Evolutionary conservation across 64 coral and sea anemone species (phyloP), one percentile per base, ranked within the genome.

Genomic region (Exaiptasia diaphana): DNA sequence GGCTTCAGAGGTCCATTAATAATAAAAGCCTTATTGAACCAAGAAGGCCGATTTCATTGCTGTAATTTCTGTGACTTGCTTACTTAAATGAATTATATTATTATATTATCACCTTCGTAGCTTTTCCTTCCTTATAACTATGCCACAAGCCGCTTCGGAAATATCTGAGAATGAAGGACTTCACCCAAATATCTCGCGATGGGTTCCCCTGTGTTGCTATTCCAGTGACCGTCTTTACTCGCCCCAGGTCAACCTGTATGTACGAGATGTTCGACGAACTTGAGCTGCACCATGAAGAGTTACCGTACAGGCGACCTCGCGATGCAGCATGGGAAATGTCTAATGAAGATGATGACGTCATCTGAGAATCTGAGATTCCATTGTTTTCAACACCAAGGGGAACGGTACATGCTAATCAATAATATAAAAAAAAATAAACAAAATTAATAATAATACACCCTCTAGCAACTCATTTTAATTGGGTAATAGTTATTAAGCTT

Each of bases 131-230:
- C n/a, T n/a, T n/a, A n/a, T n/a, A n/a, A n/a, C n/a, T n/a, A n/a
- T n/a, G n/a, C n/a, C n/a, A n/a, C n/a, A n/a, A n/a, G n/a, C n/a
- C n/a, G n/a, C n/a, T n/a, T n/a, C n/a, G n/a, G n/a, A n/a, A n/a
- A 57, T 77, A 77, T 22, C 74, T 57, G 24, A 88, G 18, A 26
- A 49, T 77, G 56, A 70, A 88, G 30, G 34, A 59, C 28, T 41
- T 41, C 14, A 88, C 75, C 85, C 85, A 88, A 1, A 48, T 88
- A 42, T 80, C 39, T 26, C 35, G 48, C 22, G 35, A 38, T 9
- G 32, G 50, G 44, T 88, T 75, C 35, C 85, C 85, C 46, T 88
- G 85, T 24, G 38, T 88, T 36, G 85, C 74, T 41, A 88, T 5
- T 2, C 75, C 64, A 54, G 53, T 79, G 31, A 88, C 31, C 39